These are phyloP conservation scores for Trissoscelio sp. DNA, from an alignment of 2,888 invertebrate genomes.

Conservation along the genomic window DNA sequence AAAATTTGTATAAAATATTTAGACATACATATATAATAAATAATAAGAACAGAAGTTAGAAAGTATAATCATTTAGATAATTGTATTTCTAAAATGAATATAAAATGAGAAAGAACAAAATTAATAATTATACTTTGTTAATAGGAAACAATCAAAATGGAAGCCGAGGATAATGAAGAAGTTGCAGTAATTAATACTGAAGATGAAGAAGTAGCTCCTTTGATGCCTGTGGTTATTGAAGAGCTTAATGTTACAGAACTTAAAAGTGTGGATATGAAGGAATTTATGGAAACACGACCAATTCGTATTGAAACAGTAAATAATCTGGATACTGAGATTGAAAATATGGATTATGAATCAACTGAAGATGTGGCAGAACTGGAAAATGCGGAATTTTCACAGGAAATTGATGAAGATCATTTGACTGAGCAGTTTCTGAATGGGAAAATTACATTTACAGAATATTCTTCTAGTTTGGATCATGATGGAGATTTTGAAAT, in stretches of 20 bases:
- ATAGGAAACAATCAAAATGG: conserved; percentile 54
- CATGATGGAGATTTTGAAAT: conserved; percentile 84
- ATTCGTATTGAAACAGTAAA: conserved; percentile 76
- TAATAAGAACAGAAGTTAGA: too few species aligned
- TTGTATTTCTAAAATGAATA: too few species aligned
- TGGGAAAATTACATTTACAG: conserved; percentile 89
- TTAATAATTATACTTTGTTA: too few species aligned
- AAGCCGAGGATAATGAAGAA: conserved; percentile 27
- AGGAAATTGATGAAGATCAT: conserved; percentile 74
- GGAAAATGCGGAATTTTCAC: conserved; percentile 73
- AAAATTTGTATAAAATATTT: too few species aligned
- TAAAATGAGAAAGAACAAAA: too few species aligned
- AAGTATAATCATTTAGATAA: too few species aligned
- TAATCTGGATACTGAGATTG: conserved; percentile 35
- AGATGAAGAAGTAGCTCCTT: conserved; percentile 37
- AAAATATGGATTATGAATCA: conserved; percentile 28
- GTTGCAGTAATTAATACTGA: not conserved
- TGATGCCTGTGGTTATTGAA: conserved; percentile 79
- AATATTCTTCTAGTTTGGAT: conserved; percentile 86
- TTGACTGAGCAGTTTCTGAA: conserved; percentile 88
- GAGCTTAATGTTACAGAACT: conserved; percentile 78
- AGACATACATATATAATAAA: too few species aligned
- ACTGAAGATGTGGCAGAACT: conserved; percentile 65
- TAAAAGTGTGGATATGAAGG: conserved; percentile 76
- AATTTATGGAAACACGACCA: conserved; percentile 80